Evolutionary conservation across 2,113 vertebrate genomes (phyloP).

Genomic region (Girardinichthys multiradiatus): DNA sequence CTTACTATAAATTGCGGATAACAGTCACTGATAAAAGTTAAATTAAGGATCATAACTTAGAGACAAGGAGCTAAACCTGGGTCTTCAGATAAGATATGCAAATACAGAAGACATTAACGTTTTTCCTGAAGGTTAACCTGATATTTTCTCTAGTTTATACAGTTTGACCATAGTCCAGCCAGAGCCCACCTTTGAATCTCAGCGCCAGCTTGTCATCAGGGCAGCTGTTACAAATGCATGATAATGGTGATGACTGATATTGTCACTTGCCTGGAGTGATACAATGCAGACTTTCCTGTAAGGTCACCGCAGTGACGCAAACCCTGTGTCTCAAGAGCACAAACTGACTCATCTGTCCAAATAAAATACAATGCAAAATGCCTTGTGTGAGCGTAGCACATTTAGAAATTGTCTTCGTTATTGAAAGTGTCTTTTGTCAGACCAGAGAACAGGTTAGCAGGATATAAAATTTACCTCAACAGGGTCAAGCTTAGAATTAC

Average conservation of each 20-base stretch:
- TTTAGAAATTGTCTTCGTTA: constrained; percentile 13
- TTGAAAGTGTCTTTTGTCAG: constrained; percentile 1
- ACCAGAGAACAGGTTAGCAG: neutral
- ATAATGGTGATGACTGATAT: constrained; percentile 71
- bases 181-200: constrained; percentile 26
- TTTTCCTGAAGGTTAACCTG: neutral
- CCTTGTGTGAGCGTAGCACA: constrained; percentile 24
- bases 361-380: constrained; percentile 67
- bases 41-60: constrained; percentile 17
- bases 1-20: constrained; percentile 15
- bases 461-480: neutral
- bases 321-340: constrained; percentile 67
- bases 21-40: constrained; percentile 14
- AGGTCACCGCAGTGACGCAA: constrained; percentile 78
- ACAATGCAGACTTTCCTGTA: constrained; percentile 85
- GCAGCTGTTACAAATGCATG: constrained; percentile 55
- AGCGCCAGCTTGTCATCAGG: constrained; percentile 46
- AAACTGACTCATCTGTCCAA: constrained; percentile 75
- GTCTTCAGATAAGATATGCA: constrained; percentile 24
- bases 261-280: constrained; percentile 73
- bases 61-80: constrained; percentile 15
- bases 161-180: neutral
- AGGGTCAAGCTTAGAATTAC: neutral
- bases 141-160: neutral
- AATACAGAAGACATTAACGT: neutral